phyloP scores from a whole-genome alignment of 92 coral and sea anemone genomes.

The Siderastrea radians region DNA sequence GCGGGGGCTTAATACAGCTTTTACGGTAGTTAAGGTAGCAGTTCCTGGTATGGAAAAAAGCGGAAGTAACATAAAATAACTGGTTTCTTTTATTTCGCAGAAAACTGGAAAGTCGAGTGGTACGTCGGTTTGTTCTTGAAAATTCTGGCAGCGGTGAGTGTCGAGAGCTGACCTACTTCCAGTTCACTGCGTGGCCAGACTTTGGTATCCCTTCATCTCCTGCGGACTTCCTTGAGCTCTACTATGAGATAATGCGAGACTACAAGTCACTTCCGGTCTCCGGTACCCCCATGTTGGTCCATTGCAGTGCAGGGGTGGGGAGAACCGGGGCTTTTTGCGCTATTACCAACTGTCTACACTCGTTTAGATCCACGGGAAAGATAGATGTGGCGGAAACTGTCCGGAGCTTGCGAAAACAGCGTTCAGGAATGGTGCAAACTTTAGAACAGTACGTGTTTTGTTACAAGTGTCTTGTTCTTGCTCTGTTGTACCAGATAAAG shows the following conservation, averaged over 20 bases:
- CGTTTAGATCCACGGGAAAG: constrained; percentile 53
- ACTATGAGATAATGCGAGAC: constrained; percentile 44
- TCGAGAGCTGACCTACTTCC: constrained; percentile 57
- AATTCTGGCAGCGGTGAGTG: constrained; percentile 63
- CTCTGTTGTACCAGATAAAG: constrained; percentile 55
- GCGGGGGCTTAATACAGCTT: too few species aligned
- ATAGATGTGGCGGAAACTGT: constrained; percentile 51
- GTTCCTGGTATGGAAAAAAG: background rate
- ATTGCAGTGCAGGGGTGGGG: constrained; percentile 77
- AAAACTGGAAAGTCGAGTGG: constrained; percentile 63
- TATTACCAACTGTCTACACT: constrained; percentile 51
- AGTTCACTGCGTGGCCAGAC: constrained; percentile 71
- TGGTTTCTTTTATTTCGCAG: constrained; percentile 19
- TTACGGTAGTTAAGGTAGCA: too few species aligned
- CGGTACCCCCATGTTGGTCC: constrained; percentile 62
- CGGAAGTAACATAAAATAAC: background rate
- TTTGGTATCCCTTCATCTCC: constrained; percentile 71
- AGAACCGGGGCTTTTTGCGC: constrained; percentile 69
- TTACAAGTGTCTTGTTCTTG: constrained; percentile 63
- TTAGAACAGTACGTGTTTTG: constrained; percentile 69
- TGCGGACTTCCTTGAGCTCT: constrained; percentile 58
- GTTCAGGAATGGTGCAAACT: constrained; percentile 71
- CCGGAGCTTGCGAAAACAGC: constrained; percentile 62
- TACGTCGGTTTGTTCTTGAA: constrained; percentile 57
- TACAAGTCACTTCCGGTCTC: constrained; percentile 49